These are phyloP conservation scores for Uropetala carovei DNA, from an alignment of 2,888 invertebrate genomes.

Conservation along the genomic window DNA sequence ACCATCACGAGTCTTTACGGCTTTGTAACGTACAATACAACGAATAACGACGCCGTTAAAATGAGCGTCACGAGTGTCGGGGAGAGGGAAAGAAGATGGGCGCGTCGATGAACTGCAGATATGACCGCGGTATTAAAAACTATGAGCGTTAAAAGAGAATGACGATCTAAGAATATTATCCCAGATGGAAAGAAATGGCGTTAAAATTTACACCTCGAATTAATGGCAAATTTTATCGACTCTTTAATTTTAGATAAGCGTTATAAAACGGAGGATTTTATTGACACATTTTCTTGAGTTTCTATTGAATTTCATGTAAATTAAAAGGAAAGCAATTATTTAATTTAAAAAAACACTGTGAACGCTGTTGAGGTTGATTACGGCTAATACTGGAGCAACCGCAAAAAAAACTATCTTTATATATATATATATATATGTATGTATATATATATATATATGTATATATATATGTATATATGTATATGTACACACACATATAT, in stretches of 20 bases:
- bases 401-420: too few species aligned
- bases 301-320: background rate
- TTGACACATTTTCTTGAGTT: background rate
- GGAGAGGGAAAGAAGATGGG: background rate
- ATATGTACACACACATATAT: background rate
- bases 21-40: background rate
- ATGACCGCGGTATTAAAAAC: background rate
- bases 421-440: too few species aligned
- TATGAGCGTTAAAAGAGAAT: background rate
- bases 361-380: too few species aligned
- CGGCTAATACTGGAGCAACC: too few species aligned
- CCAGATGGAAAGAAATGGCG: background rate
- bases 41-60: background rate
- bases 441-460: background rate
- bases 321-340: too few species aligned
- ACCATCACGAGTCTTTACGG: background rate
- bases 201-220: background rate
- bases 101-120: background rate
- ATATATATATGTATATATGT: background rate
- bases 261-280: background rate
- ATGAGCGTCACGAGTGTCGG: background rate
- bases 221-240: background rate
- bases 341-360: too few species aligned
- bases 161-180: background rate
- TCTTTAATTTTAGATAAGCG: too few species aligned